Percentiles rank a stretch among this genome's conserved stretches.
phyloP scores from a whole-genome alignment of 1,140 invertebrate genomes.

The Euglossa dilemma region DNA sequence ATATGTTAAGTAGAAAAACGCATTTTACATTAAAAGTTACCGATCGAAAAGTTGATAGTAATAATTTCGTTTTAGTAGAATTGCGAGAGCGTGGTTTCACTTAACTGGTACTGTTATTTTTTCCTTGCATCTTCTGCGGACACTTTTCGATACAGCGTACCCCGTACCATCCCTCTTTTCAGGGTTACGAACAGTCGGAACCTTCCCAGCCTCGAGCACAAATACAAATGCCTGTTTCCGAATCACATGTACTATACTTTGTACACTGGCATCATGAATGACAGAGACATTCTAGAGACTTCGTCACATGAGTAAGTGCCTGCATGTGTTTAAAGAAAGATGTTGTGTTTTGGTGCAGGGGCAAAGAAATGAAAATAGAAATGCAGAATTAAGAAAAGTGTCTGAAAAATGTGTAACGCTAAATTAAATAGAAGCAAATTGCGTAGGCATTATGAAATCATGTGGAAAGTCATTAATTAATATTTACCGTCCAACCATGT shows the following conservation, averaged over 20 bases:
- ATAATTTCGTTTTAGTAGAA: background rate
- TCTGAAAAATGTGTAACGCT: too few relatives aligned
- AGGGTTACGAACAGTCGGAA: constrained; percentile 88
- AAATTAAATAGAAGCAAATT: too few relatives aligned
- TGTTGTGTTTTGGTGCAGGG: constrained; percentile 57
- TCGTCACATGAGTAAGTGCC: constrained; percentile 93
- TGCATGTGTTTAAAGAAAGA: constrained; percentile 70
- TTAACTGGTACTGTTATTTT: constrained; percentile 45
- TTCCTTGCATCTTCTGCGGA: too few relatives aligned
- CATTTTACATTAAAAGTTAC: too few relatives aligned
- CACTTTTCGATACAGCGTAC: constrained; percentile 91
- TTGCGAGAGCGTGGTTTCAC: background rate
- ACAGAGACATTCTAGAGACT: constrained; percentile 91
- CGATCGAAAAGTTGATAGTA: background rate
- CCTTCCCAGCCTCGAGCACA: constrained; percentile 95
- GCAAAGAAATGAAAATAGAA: too few relatives aligned
- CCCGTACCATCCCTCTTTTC: constrained; percentile 90
- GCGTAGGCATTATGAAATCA: too few relatives aligned
- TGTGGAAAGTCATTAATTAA: too few relatives aligned
- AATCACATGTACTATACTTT: too few relatives aligned
- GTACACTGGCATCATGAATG: constrained; percentile 90
- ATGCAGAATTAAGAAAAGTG: too few relatives aligned
- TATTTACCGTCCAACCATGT: too few relatives aligned
- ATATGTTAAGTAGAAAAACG: too few relatives aligned
- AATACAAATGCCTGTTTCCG: constrained; percentile 90